A percentile compares a stretch with the other conserved stretches of the same genome.
Conservation (phyloP, 2,113 vertebrate genomes). For the Misgurnus anguillicaudatus region DNA sequence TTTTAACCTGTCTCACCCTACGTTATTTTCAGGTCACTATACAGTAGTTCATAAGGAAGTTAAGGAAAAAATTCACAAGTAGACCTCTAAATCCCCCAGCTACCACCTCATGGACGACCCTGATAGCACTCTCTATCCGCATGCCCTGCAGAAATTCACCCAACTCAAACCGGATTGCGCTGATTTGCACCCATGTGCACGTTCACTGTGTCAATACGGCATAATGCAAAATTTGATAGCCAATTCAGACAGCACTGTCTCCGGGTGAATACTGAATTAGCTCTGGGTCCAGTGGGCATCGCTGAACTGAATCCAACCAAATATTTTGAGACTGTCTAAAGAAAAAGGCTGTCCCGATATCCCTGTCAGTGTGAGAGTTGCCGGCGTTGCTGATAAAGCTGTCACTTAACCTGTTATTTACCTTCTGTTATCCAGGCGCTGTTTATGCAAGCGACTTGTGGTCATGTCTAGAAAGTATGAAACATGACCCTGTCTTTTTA, state of each 20-base stretch:
- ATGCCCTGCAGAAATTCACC: neutral
- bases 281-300: conserved; percentile 46
- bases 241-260: conserved; percentile 60
- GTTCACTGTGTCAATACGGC: conserved; percentile 68
- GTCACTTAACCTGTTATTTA: no score
- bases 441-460: no score
- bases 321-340: conserved; percentile 25
- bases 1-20: neutral
- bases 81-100: neutral
- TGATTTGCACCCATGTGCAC: conserved; percentile 1
- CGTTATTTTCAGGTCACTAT: neutral
- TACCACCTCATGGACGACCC: no score
- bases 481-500: no score
- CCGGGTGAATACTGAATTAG: conserved; percentile 65
- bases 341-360: neutral
- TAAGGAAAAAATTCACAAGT: neutral
- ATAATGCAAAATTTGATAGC: conserved; percentile 71
- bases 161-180: neutral
- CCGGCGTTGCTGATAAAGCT: no score
- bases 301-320: conserved; percentile 53
- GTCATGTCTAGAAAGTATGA: no score
- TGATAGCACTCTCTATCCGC: neutral
- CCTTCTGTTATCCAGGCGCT: no score
- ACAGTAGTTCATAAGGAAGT: neutral
- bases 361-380: no score